Evolutionary conservation across 2,797 vertebrate genomes (phyloP).

Genomic region (Heliangelus exortis): DNA sequence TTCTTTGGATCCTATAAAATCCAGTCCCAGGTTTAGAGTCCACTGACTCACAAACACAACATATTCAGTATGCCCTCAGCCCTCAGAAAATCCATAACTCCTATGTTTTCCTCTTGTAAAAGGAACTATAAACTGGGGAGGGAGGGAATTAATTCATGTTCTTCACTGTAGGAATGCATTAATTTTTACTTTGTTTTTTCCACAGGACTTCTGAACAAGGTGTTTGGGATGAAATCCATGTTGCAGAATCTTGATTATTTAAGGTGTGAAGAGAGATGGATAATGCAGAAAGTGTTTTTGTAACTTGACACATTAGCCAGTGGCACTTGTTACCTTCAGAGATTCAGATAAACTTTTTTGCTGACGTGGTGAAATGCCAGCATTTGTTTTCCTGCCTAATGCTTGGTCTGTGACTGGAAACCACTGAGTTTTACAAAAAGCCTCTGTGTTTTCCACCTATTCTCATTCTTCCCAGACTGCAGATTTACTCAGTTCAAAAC

Average conservation of each 20-base stretch:
- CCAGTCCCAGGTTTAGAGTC: background rate
- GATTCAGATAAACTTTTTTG: background rate
- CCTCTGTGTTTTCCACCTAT: background rate
- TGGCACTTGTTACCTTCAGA: background rate
- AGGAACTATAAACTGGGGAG: background rate
- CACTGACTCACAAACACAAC: background rate
- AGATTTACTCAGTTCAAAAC: background rate
- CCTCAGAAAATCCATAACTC: background rate
- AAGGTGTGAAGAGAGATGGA: background rate
- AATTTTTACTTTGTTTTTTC: too few relatives aligned
- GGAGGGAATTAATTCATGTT: too few relatives aligned
- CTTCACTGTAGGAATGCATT: too few relatives aligned
- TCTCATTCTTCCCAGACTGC: background rate
- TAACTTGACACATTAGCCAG: background rate
- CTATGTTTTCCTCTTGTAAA: background rate
- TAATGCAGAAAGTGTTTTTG: background rate
- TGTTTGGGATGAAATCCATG: background rate
- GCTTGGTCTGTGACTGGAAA: background rate
- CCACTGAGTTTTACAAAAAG: background rate
- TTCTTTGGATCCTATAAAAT: background rate
- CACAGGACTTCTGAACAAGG: too few relatives aligned
- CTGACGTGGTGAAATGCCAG: background rate
- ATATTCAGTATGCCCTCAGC: rapidly evolving
- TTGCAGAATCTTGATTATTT: background rate
- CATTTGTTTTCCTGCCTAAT: background rate